phyloP scores from a whole-genome alignment of 2,113 vertebrate genomes.

The Perca fluviatilis region DNA sequence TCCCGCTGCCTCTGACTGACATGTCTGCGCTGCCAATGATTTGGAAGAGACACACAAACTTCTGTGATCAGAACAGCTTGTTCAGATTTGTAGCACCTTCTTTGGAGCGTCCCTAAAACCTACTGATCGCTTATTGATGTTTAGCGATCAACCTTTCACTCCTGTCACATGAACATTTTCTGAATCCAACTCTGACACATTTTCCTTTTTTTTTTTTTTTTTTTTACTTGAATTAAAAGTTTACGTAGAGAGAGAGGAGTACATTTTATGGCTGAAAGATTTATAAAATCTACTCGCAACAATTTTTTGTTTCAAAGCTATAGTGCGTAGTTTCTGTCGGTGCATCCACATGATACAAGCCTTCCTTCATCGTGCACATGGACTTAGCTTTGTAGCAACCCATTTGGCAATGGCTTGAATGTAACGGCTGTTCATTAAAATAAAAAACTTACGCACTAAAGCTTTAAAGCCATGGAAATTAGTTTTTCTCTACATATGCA shows the following conservation, averaged over 20 bases:
- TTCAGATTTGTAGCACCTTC: constrained; percentile 23
- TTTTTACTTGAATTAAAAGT: constrained; percentile 41
- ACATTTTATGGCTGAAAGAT: not conserved
- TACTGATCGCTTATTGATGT: not conserved
- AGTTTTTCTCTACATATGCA: not conserved
- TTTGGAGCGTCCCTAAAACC: constrained; percentile 36
- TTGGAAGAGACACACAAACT: constrained; percentile 26
- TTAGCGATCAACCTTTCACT: not conserved
- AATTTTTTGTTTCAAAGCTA: not conserved
- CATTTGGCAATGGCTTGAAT: too few species aligned
- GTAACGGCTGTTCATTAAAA: too few species aligned
- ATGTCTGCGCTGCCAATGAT: constrained; percentile 59
- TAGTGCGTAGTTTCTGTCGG: too few species aligned
- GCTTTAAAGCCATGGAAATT: not conserved
- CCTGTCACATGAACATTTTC: constrained; percentile 18
- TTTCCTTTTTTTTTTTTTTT: not conserved
- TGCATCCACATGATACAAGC: too few species aligned
- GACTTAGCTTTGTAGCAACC: too few species aligned
- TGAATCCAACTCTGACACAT: not conserved
- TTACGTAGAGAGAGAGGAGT: not conserved
- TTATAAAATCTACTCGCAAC: not conserved
- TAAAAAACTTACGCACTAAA: too few species aligned
- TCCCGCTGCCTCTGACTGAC: constrained; percentile 78
- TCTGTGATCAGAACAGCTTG: constrained; percentile 40
- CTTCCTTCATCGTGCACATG: too few species aligned